phyloP scores from a whole-genome alignment of 2,888 invertebrate genomes.

The Tetanocera ferruginea region DNA sequence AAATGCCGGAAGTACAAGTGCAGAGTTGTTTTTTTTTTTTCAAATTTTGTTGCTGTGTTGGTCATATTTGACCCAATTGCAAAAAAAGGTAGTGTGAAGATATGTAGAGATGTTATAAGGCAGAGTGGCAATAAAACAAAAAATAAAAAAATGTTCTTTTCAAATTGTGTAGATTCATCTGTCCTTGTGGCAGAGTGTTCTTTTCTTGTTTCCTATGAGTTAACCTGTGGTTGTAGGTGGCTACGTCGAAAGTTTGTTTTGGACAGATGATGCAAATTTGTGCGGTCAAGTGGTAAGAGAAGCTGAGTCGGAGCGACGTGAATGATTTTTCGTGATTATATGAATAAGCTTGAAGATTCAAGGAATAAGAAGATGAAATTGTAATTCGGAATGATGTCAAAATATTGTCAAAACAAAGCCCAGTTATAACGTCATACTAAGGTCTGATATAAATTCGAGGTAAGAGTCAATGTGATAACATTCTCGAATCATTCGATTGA shows the following conservation, averaged over 20 bases:
- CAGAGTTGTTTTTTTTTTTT: conserved; percentile 3
- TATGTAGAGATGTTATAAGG: not conserved
- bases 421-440: not conserved
- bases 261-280: too few species aligned
- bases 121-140: not conserved
- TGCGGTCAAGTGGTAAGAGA: too few species aligned
- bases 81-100: not conserved
- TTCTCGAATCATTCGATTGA: not conserved
- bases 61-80: conserved; percentile 24
- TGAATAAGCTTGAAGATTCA: not conserved
- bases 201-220: too few species aligned
- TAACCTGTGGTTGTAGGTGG: too few species aligned
- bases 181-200: not conserved
- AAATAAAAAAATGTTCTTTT: not conserved
- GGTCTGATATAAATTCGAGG: not conserved
- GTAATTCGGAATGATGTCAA: not conserved
- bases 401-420: not conserved
- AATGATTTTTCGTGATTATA: too few species aligned
- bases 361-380: not conserved
- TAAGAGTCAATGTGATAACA: not conserved
- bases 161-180: not conserved
- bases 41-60: not conserved
- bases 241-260: too few species aligned
- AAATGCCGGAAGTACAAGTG: not conserved
- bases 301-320: too few species aligned